Base-by-base conservation (phyloP, 2,797 vertebrate genomes). In the Pangasius krempfi region DNA sequence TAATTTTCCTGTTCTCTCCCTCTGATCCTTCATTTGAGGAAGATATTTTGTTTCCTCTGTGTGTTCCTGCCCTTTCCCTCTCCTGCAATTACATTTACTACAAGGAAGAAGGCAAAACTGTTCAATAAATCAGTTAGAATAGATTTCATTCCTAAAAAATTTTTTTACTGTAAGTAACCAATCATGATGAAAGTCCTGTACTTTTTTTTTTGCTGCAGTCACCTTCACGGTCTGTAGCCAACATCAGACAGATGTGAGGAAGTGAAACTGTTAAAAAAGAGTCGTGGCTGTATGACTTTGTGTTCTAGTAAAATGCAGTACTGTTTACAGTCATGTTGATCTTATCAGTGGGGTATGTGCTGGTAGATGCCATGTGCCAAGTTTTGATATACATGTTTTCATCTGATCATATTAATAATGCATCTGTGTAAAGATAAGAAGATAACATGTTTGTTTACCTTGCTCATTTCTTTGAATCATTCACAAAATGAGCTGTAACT, bases 291-390 rank as follows among this genome's bases (percentile, higher is more conserved):
- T 80, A 30, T 62, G 52, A 85, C 75, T 79, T 87, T 58, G 54
- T 81, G 50, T 88, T 87, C n/a, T 81, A 60, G 37, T 18, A 58
- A 88, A 66, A 58, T 64, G 5, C 40, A 22, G 20, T 33, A 5
- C 72, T 72, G 72, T 89, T 89, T 91, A 89, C 66, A 66, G 73
- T 88, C 47, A 81, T 40, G 52, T n/a, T 56, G 62, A 64, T 68
- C 56, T 88, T 88, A 79, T 91, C 66, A 66, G 27, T 30, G 66
- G 84, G 64, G 27, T 37, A 78, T 60, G n/a, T 75, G 30, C 56
- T 66, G 37, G 30, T 76, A 83, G 70, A 47, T 1, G 7, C 5
- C 10, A 1, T 33, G 54, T 81, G 18, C 54, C 16, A 33, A 10
- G n/a, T 50, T 27, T 25, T 25, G 20, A 44, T 13, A 8, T 16